These are phyloP conservation scores for Dasyurus viverrinus DNA, from an alignment of 2,113 vertebrate genomes.

Conservation along the genomic window DNA sequence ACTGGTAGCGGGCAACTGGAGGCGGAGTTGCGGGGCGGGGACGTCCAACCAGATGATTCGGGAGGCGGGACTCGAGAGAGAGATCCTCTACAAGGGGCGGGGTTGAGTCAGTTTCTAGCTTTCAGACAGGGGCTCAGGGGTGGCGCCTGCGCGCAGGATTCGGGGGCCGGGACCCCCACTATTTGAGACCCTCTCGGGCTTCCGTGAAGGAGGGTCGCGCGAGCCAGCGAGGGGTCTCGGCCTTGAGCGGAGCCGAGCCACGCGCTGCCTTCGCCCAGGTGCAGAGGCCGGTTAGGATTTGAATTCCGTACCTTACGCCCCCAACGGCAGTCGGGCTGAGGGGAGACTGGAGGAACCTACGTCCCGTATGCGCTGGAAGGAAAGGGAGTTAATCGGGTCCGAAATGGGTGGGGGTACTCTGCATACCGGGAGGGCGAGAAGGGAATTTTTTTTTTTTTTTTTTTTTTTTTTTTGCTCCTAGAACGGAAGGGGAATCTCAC, in stretches of 20 bases:
- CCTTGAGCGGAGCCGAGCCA: not conserved
- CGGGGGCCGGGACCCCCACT: rapidly evolving
- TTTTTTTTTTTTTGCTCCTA: not conserved
- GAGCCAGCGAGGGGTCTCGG: not conserved
- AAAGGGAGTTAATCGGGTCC: not conserved
- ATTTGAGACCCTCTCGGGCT: not conserved
- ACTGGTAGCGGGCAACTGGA: not conserved
- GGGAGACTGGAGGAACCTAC: not conserved
- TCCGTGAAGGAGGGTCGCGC: not conserved
- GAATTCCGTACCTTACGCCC: not conserved
- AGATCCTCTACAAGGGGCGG: not conserved
- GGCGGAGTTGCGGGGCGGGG: not conserved
- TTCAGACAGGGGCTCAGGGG: not conserved
- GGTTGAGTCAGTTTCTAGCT: not conserved
- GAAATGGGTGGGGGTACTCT: not conserved
- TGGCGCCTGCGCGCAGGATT: rapidly evolving
- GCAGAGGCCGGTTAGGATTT: not conserved
- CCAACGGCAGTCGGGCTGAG: not conserved
- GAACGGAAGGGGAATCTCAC: not conserved
- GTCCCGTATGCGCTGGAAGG: not conserved
- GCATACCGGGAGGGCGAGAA: not conserved
- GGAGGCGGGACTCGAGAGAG: not conserved
- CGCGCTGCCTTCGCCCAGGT: not conserved
- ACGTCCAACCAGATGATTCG: not conserved
- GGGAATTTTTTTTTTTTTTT: not conserved